Evolutionary conservation across 2,888 invertebrate genomes (phyloP).

Genomic region (Chrysolina oricalcia): DNA sequence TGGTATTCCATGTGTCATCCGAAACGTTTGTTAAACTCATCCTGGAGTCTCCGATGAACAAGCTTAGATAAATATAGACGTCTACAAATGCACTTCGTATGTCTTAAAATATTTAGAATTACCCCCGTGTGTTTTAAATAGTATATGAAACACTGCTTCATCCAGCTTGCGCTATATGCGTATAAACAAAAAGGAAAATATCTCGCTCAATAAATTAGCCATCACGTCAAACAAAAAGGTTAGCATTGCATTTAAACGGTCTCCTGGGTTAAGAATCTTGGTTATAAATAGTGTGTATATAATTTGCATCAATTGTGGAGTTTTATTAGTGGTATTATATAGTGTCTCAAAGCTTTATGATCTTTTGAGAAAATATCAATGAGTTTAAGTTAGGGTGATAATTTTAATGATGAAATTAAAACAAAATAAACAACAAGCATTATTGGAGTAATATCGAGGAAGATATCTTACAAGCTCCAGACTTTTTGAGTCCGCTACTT

Average conservation of each 20-base stretch:
- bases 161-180: conserved; percentile 28
- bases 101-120: conserved; percentile 59
- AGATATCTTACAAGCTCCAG: no score
- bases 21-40: conserved; percentile 11
- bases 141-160: conserved; percentile 35
- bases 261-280: not conserved
- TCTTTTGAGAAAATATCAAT: no score
- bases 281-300: conserved; percentile 3
- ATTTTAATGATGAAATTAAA: no score
- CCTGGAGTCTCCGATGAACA: conserved; percentile 23
- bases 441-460: no score
- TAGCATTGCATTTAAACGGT: not conserved
- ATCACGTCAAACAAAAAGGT: not conserved
- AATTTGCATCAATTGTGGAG: conserved; percentile 13
- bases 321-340: not conserved
- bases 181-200: conserved; percentile 35
- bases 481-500: no score
- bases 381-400: no score
- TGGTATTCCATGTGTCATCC: conserved; percentile 27
- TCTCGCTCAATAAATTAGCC: conserved; percentile 14
- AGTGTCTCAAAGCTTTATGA: not conserved
- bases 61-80: conserved; percentile 58
- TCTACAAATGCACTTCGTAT: conserved; percentile 60
- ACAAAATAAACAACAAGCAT: no score
- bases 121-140: conserved; percentile 61